A percentile compares a stretch with the other conserved stretches of the same genome.
Evolutionary conservation across 2,113 vertebrate genomes (phyloP).

Genomic region (Colius striatus): DNA sequence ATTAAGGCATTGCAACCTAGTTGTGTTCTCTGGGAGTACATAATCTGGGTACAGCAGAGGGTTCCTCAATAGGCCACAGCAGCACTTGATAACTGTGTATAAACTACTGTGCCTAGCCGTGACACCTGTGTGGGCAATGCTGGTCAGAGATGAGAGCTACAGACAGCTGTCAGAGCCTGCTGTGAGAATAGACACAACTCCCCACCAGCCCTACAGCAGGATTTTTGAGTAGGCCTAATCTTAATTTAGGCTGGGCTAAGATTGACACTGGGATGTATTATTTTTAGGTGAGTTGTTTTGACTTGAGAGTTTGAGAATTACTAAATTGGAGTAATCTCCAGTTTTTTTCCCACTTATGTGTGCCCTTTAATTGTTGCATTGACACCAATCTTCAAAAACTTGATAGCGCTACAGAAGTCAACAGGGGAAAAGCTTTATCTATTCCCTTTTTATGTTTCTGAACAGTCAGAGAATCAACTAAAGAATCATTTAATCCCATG

Average conservation of each 20-base stretch:
- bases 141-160: rapidly evolving
- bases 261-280: not conserved
- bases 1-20: not conserved
- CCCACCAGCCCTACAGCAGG: not conserved
- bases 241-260: not conserved
- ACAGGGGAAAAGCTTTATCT: not conserved
- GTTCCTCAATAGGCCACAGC: not conserved
- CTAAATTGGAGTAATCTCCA: not conserved
- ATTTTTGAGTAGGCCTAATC: not conserved
- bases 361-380: not conserved
- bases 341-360: not conserved
- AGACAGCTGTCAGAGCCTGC: not conserved
- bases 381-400: not conserved
- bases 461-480: not conserved
- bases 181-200: rapidly evolving
- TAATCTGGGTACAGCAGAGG: not conserved
- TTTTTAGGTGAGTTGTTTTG: rapidly evolving
- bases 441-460: not conserved
- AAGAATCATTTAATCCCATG: not conserved
- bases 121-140: rapidly evolving
- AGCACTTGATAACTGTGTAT: rapidly evolving
- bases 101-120: not conserved
- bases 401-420: not conserved
- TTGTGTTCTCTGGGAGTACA: not conserved
- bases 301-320: not conserved